Base-by-base conservation (phyloP, 37 sponge, comb jelly and placozoan genomes). In the Petrosia ficiformis region DNA sequence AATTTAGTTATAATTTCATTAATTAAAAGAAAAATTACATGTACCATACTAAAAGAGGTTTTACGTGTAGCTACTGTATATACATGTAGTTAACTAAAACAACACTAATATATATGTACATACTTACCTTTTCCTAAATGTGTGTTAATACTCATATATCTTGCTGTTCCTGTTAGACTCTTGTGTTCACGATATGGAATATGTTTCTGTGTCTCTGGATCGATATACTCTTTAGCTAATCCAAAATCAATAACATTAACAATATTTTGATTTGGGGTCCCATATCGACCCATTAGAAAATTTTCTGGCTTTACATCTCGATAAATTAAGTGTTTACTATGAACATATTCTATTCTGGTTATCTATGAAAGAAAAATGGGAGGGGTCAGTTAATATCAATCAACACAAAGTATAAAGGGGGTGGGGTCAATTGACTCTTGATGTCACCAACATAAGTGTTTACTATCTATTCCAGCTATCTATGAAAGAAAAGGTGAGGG, bases 141-240 rank as follows among this genome's bases (percentile, higher is more conserved):
- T 58, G 99, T 99, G 67, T 96, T 96, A 81, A 93, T 99, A 79
- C 99, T 99, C 99, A 99, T 99, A 75, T 99, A 99, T 71, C 99
- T 91, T 25, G 99, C 99, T n/a, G 99, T 99, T 10, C 99, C 99
- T 0, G 99, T 99, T 29, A 99, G 75, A 52, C 94, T 93, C 88
- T 99, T 99, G 84, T 99, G 97, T 72, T 99, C 99, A n/a, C 96
- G 40, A 74, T 99, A 99, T 4, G 93, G 96, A 43, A 99, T 99
- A 84, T 99, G 99, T 63, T 93, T 89, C 70, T 84, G 70, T 0
- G 94, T 91, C 63, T 90, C 96, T 14, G 97, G 86, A 58, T 99
- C 99, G 42, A 93, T 91, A 86, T 89, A 99, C 92, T 99, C 99
- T 74, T 99, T 99, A 31, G 99, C 99, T 24, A 99, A 68, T 30